Evolutionary conservation across 1,140 invertebrate species (phyloP).

Genomic region (Pseudomyrmex dendroicus): DNA sequence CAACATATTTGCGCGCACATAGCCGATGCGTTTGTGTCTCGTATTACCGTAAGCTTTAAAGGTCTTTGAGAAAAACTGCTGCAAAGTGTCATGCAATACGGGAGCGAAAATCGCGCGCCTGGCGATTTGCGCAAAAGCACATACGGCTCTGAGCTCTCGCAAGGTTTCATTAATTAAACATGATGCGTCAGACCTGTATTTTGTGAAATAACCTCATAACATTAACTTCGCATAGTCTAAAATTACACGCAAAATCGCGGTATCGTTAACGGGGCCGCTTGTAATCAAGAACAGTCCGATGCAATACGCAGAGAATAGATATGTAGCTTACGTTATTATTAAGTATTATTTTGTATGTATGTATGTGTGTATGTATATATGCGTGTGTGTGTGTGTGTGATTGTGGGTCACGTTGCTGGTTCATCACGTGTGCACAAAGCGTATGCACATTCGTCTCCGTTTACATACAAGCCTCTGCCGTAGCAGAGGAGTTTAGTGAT

Average conservation of each 20-base stretch:
- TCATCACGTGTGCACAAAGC: no score
- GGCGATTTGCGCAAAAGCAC: neutral
- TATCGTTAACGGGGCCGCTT: constrained; percentile 1
- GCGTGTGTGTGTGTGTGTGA: no score
- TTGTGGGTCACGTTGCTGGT: no score
- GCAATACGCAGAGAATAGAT: neutral
- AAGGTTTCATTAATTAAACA: constrained; percentile 21
- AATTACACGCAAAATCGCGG: constrained; percentile 34
- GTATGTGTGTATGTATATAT: neutral
- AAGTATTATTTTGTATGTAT: neutral
- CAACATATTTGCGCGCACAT: neutral
- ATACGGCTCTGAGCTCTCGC: no score
- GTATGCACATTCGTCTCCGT: neutral
- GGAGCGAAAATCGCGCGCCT: neutral
- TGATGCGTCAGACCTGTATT: neutral
- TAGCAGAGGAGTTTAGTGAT: constrained; percentile 11
- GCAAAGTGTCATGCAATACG: neutral
- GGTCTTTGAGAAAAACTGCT: neutral
- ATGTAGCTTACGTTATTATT: constrained; percentile 5
- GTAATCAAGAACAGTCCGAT: constrained; percentile 12
- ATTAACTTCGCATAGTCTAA: constrained; percentile 20
- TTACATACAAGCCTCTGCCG: neutral
- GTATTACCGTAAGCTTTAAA: neutral
- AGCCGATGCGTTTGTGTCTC: neutral
- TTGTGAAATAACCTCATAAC: constrained; percentile 3